Evolutionary conservation across 2,888 invertebrate genomes (phyloP).

Genomic region (Stramonita haemastoma): DNA sequence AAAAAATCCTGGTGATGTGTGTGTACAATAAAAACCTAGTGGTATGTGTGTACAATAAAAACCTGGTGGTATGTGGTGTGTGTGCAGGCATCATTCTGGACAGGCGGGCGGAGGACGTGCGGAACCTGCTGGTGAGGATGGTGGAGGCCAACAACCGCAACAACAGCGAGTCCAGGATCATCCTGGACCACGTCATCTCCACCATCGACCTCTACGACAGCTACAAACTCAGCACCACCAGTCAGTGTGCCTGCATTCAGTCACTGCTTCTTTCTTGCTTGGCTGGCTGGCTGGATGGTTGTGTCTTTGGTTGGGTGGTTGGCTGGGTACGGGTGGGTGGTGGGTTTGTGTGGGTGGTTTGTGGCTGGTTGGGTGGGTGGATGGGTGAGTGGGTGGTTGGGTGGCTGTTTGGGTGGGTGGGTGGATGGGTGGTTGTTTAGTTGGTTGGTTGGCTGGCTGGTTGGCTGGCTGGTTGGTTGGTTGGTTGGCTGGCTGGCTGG

Average conservation of each 20-base stretch:
- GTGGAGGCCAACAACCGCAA: constrained; percentile 50
- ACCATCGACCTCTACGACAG: constrained; percentile 57
- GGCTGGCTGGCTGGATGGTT: neutral
- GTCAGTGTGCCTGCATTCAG: constrained; percentile 38
- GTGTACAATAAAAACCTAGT: no score
- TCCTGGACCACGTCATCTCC: constrained; percentile 47
- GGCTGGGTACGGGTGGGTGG: neutral
- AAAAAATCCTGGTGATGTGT: no score
- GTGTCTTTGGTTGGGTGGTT: neutral
- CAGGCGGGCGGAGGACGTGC: constrained; percentile 42
- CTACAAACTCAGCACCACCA: constrained; percentile 53
- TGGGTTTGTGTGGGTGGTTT: neutral
- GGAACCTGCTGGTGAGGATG: constrained; percentile 38
- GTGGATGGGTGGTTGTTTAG: neutral
- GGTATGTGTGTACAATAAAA: no score
- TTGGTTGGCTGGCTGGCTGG: neutral
- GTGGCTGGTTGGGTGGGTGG: neutral
- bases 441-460: neutral
- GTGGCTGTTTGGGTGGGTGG: neutral
- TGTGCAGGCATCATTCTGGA: constrained; percentile 51
- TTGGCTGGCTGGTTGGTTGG: neutral
- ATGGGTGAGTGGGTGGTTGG: neutral
- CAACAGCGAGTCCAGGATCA: constrained; percentile 41
- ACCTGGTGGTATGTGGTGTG: no score
- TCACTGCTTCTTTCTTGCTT: neutral